Evolutionary conservation across 2,797 vertebrate genomes (phyloP), one percentile per base, ranked within the genome.

Genomic region (Calcarius lapponicus): DNA sequence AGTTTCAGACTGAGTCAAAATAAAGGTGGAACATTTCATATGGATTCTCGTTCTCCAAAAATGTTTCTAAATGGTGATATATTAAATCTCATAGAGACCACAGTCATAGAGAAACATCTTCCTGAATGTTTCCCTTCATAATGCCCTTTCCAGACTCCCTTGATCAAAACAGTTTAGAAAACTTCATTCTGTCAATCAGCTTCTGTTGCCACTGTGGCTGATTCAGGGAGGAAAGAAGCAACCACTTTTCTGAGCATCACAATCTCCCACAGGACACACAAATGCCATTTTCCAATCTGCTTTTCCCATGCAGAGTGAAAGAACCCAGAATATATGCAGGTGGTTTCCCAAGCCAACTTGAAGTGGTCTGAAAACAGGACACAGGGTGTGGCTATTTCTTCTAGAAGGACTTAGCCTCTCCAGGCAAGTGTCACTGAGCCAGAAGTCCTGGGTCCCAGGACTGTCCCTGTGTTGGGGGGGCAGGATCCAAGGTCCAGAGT

Each of bases 401-500:
- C 57, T 42, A 14, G 28, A 40, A 54, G 32, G 19, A 58, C 20
- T n/a, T 36, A 47, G 28, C 21, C 17, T 19, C 40, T 65, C 34
- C 29, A 42, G 50, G 20, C 25, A 7, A 1, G 2, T 29, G 50
- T 43, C 64, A 51, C 31, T 67, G 50, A 69, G 67, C 6, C 1
- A 1, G 56, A 60, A 85, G 12, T 24, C 19, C 54, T 81, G 69
- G 32, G 26, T 48, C 24, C 22, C n/a, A 32, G 43, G 31, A 32
- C 28, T 18, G 10, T 42, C 17, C 56, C 36, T 58, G 47, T 48
- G 36, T 16, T 80, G 36, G 24, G 70, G 70, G 58, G 24, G 22
- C 40, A 70, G 31, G 22, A 51, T 51, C 65, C 0, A 0, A 79
- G 54, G 50, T 10, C 34, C 64, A 57, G 48, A 1, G 1, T 11